phyloP scores from a whole-genome alignment of 2,797 vertebrate species.

The Malurus splendens region DNA sequence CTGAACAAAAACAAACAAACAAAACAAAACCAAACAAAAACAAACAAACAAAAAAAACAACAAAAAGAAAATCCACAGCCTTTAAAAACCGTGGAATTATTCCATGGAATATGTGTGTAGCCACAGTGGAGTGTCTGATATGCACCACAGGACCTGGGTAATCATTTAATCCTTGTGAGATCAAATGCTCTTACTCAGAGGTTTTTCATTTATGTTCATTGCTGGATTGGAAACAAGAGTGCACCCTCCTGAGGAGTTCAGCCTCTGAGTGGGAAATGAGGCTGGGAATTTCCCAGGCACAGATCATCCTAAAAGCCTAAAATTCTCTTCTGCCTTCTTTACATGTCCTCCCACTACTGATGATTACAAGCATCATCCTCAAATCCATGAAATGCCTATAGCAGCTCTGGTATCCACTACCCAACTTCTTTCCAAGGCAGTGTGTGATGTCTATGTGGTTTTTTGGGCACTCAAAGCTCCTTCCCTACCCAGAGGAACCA shows the following conservation, averaged over 20 bases:
- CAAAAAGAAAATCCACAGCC: rapidly evolving
- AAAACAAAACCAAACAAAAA: too few relatives aligned
- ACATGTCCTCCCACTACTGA: background rate
- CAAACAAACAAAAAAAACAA: background rate
- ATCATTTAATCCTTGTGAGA: background rate
- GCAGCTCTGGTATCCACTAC: background rate
- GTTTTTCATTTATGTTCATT: background rate
- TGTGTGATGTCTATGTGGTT: too few relatives aligned
- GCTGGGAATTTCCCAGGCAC: background rate
- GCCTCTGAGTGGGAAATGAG: background rate
- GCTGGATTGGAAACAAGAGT: background rate
- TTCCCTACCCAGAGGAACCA: background rate
- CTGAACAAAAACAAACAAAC: too few relatives aligned
- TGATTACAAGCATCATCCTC: background rate
- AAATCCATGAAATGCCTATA: background rate
- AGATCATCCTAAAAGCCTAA: background rate
- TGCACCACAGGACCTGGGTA: background rate
- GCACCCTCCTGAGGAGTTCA: background rate
- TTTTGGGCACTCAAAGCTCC: background rate
- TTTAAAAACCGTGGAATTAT: background rate
- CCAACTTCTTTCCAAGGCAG: background rate
- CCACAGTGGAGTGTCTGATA: background rate
- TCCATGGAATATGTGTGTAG: background rate
- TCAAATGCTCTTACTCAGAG: background rate
- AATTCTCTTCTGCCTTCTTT: background rate